These are phyloP conservation scores for Pseudorasbora parva DNA, from an alignment of 2,113 vertebrate genomes.

Conservation along the genomic window DNA sequence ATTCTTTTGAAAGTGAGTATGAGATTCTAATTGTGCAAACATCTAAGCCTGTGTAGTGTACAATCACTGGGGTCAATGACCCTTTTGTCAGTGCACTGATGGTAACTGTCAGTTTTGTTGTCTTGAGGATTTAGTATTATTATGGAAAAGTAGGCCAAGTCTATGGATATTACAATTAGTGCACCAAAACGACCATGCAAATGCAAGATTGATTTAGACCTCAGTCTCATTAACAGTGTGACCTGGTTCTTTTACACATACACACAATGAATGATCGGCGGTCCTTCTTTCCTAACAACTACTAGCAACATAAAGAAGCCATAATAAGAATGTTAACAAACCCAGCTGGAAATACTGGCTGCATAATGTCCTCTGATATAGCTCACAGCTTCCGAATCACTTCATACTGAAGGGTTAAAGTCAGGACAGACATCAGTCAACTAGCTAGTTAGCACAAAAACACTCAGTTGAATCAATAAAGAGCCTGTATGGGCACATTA, in stretches of 20 bases:
- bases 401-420: neutral
- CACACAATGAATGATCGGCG: neutral
- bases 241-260: neutral
- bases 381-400: neutral
- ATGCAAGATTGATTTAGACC: conserved; percentile 20
- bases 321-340: neutral
- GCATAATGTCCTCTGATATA: neutral
- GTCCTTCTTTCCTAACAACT: neutral
- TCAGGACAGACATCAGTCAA: neutral
- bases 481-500: conserved; percentile 3
- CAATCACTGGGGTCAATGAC: conserved; percentile 10
- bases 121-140: conserved; percentile 10
- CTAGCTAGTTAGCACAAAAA: neutral
- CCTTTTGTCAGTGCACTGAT: neutral
- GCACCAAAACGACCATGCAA: neutral
- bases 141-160: conserved; percentile 35
- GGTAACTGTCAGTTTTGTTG: neutral
- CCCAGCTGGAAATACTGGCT: neutral
- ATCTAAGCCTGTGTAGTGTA: neutral
- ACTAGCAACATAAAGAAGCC: neutral
- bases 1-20: neutral
- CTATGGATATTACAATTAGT: conserved; percentile 30
- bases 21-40: neutral
- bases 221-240: conserved; percentile 26
- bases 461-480: neutral